Conservation (phyloP, 2,888 invertebrate genomes). For the Laspeyria flexula region DNA sequence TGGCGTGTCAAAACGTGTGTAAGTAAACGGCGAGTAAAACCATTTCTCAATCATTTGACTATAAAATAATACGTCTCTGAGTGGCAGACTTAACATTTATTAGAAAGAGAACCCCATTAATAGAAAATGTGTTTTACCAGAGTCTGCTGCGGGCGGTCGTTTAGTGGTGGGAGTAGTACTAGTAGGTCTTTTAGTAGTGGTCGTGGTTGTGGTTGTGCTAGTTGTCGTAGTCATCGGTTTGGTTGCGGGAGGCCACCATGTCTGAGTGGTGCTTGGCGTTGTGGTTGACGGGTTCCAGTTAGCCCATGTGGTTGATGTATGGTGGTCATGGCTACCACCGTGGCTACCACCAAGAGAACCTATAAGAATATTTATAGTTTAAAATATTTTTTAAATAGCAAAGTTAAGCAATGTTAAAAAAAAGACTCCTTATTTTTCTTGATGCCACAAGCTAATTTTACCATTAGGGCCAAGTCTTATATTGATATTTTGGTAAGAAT, state of each 20-base stretch:
- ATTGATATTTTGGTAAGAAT: too few species aligned
- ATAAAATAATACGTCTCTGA: too few species aligned
- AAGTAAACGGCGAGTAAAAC: too few species aligned
- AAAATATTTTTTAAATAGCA: too few species aligned
- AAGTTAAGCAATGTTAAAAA: too few species aligned
- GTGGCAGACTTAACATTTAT: too few species aligned
- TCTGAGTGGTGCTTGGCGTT: conserved; percentile 30
- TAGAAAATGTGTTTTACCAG: conserved; percentile 47
- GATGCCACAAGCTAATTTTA: too few species aligned
- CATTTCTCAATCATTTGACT: too few species aligned
- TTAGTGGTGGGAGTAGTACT: conserved; percentile 43
- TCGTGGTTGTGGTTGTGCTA: conserved; percentile 57
- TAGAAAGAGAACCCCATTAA: too few species aligned
- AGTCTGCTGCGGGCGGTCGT: conserved; percentile 32
- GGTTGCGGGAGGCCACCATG: conserved; percentile 60
- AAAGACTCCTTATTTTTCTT: too few species aligned
- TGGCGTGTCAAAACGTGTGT: too few species aligned
- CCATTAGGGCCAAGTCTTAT: too few species aligned
- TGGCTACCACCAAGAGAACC: conserved; percentile 59
- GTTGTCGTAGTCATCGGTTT: conserved; percentile 60
- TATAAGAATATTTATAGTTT: conserved; percentile 27
- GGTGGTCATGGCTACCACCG: conserved; percentile 62
- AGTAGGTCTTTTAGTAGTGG: conserved; percentile 37
- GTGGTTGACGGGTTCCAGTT: conserved; percentile 65
- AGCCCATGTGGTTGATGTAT: conserved; percentile 76